phyloP scores from a whole-genome alignment of 2,888 invertebrate species.

The Ganaspis brasiliensis region DNA sequence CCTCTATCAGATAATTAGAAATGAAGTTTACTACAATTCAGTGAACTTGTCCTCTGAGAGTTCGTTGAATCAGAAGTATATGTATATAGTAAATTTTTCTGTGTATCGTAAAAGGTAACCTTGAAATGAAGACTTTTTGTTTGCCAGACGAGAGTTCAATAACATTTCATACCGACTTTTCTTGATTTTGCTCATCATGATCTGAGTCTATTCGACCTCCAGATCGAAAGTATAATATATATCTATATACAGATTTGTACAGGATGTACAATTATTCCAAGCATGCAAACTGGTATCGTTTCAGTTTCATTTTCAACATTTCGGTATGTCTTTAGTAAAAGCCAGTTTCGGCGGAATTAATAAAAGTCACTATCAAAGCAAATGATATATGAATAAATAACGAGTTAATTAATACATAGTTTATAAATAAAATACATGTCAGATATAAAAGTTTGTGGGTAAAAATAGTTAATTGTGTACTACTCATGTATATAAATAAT shows the following conservation, averaged over 20 bases:
- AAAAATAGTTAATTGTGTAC: no score
- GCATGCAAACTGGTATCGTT: no score
- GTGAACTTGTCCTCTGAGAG: conserved; percentile 20
- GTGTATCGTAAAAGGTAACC: conserved; percentile 25
- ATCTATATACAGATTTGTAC: neutral
- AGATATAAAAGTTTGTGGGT: no score
- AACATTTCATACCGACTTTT: conserved; percentile 31
- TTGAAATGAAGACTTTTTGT: conserved; percentile 27
- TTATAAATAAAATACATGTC: no score
- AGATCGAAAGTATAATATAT: neutral
- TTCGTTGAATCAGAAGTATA: conserved; percentile 32
- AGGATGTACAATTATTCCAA: neutral
- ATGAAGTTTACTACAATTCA: conserved; percentile 19
- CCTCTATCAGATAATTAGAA: conserved; percentile 8
- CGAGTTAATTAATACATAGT: no score
- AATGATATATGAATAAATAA: no score
- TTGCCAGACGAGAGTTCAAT: conserved; percentile 32
- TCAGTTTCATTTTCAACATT: no score
- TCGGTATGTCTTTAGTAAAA: no score
- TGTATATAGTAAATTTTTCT: conserved; percentile 22
- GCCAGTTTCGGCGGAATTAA: no score
- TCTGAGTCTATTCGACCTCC: conserved; percentile 30
- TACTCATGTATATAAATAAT: no score
- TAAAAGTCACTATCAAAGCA: no score
- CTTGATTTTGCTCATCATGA: conserved; percentile 38